Base-by-base conservation (phyloP, 2,888 invertebrate species). In the Erynnis tages region DNA sequence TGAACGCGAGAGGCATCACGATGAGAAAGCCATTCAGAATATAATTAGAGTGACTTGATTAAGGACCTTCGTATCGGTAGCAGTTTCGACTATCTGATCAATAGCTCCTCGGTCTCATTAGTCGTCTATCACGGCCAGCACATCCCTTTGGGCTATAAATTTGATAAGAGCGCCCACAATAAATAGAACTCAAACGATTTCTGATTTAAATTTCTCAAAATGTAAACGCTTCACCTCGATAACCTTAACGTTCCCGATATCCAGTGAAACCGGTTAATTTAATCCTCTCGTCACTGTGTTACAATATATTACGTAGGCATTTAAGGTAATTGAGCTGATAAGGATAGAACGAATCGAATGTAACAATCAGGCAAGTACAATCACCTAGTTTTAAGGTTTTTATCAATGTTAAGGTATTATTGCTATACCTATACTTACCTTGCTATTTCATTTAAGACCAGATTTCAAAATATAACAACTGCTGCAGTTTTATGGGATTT, bases 291-390 rank as follows among this genome's bases (percentile, higher is more conserved):
- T 60, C 53, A 60, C 56, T 57, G 61, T 67, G 65, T 71, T 71
- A 72, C 68, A 68, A 68, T 67, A 71, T 74, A 71, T 72, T 45
- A 53, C 72, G 71, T 74, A 75, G 71, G 78, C 73, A 76, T 78
- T 76, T 68, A 71, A 79, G 73, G 73, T 77, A 82, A 81, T 81
- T 77, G 73, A 62, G 66, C 66, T 71, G 79, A 82, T 83, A 82
- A 76, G 67, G 58, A 60, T 35, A 25, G 13, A 34, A 35, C 43
- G 7, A 34, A 27, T 34, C n/a, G n/a, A n/a, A n/a, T n/a, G n/a
- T n/a, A n/a, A n/a, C n/a, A n/a, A n/a, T n/a, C n/a, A n/a, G n/a
- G n/a, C n/a, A n/a, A n/a, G n/a, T n/a, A n/a, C n/a, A n/a, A n/a
- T n/a, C n/a, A n/a, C n/a, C n/a, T n/a, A n/a, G n/a, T n/a, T n/a